Evolutionary conservation across 2,113 vertebrate species (phyloP).

Genomic region (Dicaeum eximium): DNA sequence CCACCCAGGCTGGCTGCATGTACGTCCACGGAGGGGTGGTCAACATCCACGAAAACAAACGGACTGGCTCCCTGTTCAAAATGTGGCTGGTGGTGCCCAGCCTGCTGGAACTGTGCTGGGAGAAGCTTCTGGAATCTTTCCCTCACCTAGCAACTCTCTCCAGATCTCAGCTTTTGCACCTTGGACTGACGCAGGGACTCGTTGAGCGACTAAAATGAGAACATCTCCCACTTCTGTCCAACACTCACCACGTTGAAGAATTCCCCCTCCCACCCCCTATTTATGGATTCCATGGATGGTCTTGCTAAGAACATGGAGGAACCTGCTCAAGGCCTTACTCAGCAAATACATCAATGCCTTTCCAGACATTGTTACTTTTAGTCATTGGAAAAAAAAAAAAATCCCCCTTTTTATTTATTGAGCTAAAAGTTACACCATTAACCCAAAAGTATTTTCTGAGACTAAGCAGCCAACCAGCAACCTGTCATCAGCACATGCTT

Average conservation of each 20-base stretch:
- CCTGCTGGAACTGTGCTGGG: constrained; percentile 96
- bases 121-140: constrained; percentile 86
- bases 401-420: constrained; percentile 41
- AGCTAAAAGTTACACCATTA: background rate
- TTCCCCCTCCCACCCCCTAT: constrained; percentile 22
- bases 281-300: constrained; percentile 67
- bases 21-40: constrained; percentile 97
- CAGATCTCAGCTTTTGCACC: constrained; percentile 87
- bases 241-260: constrained; percentile 33
- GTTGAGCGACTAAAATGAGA: constrained; percentile 91
- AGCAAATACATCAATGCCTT: constrained; percentile 75
- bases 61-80: constrained; percentile 96
- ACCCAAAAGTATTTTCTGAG: background rate
- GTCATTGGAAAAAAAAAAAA: constrained; percentile 8
- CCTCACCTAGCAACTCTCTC: constrained; percentile 85
- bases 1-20: constrained; percentile 92
- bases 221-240: background rate
- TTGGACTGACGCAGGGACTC: constrained; percentile 95
- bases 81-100: constrained; percentile 96
- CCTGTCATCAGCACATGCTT: background rate
- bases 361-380: constrained; percentile 47
- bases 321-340: constrained; percentile 71
- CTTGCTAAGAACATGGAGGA: constrained; percentile 45
- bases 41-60: constrained; percentile 94
- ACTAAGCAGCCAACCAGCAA: background rate